Evolutionary conservation across 2,797 vertebrate genomes (phyloP).

Genomic region (Graptemys geographica): DNA sequence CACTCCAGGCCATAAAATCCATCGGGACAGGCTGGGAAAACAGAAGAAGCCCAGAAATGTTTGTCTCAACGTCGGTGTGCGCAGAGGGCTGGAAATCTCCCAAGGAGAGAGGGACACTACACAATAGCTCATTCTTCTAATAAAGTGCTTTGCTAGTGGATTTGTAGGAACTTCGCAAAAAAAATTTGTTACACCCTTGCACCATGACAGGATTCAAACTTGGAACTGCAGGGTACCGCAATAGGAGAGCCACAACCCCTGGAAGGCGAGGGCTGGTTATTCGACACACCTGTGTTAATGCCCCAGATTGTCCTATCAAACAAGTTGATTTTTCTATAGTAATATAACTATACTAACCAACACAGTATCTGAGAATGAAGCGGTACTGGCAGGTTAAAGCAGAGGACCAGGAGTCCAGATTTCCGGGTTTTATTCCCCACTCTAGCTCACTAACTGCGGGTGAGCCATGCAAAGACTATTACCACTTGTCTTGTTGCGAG

Average conservation of each 20-base stretch:
- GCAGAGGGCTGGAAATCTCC: not conserved
- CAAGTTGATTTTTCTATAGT: not conserved
- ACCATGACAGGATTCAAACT: not conserved
- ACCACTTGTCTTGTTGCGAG: not conserved
- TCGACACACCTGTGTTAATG: not conserved
- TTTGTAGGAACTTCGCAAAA: not conserved
- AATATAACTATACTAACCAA: not conserved
- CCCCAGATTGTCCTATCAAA: not conserved
- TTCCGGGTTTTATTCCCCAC: not conserved
- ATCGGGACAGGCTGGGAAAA: constrained; percentile 89
- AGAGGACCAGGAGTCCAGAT: not conserved
- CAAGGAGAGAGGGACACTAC: not conserved
- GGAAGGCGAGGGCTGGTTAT: not conserved
- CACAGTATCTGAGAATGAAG: not conserved
- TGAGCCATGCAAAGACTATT: not conserved
- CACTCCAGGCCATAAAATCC: constrained; percentile 94
- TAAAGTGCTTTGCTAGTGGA: not conserved
- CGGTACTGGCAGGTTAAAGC: not conserved
- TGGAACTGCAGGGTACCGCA: not conserved
- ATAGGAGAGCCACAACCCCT: not conserved
- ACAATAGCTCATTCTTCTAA: fast-evolving
- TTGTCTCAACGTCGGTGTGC: not conserved
- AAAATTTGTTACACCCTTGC: fast-evolving
- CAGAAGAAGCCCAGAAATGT: not conserved
- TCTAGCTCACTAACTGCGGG: not conserved